phyloP scores from a whole-genome alignment of 1,140 invertebrate genomes.

The Drosophila tristis region DNA sequence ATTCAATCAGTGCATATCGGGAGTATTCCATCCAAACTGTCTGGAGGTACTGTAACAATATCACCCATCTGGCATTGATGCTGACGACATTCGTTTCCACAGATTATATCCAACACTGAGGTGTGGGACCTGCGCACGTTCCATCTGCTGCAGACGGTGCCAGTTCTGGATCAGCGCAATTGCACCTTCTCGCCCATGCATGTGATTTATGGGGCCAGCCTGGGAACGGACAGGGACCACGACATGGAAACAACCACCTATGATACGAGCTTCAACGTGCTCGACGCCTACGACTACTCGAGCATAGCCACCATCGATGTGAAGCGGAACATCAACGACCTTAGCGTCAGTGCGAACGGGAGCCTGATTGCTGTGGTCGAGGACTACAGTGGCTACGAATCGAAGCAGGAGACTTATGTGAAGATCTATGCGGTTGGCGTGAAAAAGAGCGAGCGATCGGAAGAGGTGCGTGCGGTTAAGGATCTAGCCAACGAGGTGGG shows the following conservation, averaged over 20 bases:
- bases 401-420: conserved; percentile 92
- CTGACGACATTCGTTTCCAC: conserved; percentile 1
- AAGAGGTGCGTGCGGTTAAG: conserved; percentile 81
- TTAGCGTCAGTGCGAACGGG: conserved; percentile 90
- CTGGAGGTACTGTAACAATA: conserved; percentile 88
- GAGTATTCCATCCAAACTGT: conserved; percentile 98
- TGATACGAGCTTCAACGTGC: conserved; percentile 94
- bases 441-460: conserved; percentile 82
- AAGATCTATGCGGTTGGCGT: conserved; percentile 90
- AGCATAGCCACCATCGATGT: conserved; percentile 97
- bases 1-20: conserved; percentile 96
- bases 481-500: conserved; percentile 57
- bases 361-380: conserved; percentile 93
- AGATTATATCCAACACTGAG: conserved; percentile 93
- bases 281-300: conserved; percentile 97
- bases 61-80: no score
- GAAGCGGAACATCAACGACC: conserved; percentile 91
- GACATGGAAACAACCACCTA: conserved; percentile 79
- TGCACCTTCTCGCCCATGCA: conserved; percentile 89
- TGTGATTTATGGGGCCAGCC: conserved; percentile 86
- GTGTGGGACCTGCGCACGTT: conserved; percentile 98
- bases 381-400: conserved; percentile 90
- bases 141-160: conserved; percentile 96
- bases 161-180: conserved; percentile 94
- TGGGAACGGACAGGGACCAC: conserved; percentile 85